These are phyloP conservation scores for Thymallus thymallus DNA, from an alignment of 2,113 vertebrate genomes.

Conservation along the genomic window DNA sequence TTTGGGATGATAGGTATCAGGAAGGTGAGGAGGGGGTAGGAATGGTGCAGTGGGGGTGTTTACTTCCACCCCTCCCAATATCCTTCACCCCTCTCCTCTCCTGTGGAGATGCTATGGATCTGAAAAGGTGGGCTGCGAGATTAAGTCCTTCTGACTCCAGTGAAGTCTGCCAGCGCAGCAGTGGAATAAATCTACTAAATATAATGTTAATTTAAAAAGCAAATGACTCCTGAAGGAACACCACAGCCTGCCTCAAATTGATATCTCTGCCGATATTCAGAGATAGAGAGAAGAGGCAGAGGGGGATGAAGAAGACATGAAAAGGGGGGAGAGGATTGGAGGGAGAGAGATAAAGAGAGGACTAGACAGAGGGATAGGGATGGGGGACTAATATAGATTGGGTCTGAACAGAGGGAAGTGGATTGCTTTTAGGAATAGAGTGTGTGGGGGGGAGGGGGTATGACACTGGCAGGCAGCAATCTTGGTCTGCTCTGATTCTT, in stretches of 20 bases:
- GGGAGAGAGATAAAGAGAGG: conserved; percentile 53
- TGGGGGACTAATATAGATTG: conserved; percentile 39
- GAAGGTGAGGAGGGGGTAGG: conserved; percentile 20
- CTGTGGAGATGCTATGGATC: background rate
- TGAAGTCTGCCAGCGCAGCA: conserved; percentile 35
- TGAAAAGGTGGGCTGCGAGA: conserved; percentile 52
- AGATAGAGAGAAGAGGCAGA: background rate
- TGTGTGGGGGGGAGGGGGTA: conserved; percentile 53
- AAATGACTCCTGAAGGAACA: conserved; percentile 41
- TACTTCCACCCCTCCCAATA: background rate
- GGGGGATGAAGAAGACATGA: background rate
- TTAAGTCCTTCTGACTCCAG: conserved; percentile 56
- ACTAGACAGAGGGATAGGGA: conserved; percentile 21
- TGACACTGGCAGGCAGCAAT: conserved; percentile 37
- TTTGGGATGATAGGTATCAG: conserved; percentile 37
- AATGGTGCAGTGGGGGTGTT: no score
- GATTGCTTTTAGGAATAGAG: conserved; percentile 67
- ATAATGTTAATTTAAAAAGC: conserved; percentile 24
- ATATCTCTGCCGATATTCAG: conserved; percentile 47
- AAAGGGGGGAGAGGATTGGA: background rate
- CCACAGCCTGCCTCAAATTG: conserved; percentile 43
- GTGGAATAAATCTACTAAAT: conserved; percentile 10
- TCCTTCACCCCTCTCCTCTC: conserved; percentile 30
- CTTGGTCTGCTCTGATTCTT: conserved; percentile 26
- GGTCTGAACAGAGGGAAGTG: conserved; percentile 32